phyloP scores from a whole-genome alignment of 2,888 invertebrate species.

The Rhamnusium bicolor region DNA sequence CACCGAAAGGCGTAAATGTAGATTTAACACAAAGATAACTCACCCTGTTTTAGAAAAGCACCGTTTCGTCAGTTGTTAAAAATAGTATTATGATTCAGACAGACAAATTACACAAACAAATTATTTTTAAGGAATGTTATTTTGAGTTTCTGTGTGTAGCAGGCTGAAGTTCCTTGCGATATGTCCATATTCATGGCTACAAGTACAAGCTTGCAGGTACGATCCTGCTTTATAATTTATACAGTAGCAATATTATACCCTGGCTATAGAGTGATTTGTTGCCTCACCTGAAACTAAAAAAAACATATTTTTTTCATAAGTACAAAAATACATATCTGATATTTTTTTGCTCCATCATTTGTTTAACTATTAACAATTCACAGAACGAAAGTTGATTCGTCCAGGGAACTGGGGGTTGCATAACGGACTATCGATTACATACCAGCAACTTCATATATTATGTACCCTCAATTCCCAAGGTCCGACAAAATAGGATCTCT shows the following conservation, averaged over 20 bases:
- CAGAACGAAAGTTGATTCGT: background rate
- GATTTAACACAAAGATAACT: background rate
- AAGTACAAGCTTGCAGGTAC: slow-evolving; percentile 73
- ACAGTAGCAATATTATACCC: slow-evolving; percentile 19
- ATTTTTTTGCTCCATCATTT: background rate
- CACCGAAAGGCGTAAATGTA: too few relatives aligned
- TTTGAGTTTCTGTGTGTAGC: slow-evolving; percentile 69
- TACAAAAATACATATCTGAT: background rate
- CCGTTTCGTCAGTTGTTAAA: background rate
- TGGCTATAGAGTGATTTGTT: slow-evolving; percentile 29
- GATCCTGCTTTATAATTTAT: slow-evolving; percentile 58
- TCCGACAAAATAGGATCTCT: background rate
- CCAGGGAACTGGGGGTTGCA: background rate
- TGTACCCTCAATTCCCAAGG: background rate
- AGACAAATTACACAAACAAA: slow-evolving; percentile 9
- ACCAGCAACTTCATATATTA: background rate
- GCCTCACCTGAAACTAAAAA: slow-evolving; percentile 2
- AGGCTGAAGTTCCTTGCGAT: slow-evolving; percentile 83
- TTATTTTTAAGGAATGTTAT: slow-evolving; percentile 32
- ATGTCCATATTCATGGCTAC: slow-evolving; percentile 85
- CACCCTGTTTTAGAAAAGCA: background rate
- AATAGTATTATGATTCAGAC: background rate
- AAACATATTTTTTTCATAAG: background rate
- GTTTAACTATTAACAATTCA: background rate
- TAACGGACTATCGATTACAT: background rate